These are phyloP conservation scores for Schrankia costaestrigalis DNA, from an alignment of 2,888 invertebrate genomes.

Conservation along the genomic window DNA sequence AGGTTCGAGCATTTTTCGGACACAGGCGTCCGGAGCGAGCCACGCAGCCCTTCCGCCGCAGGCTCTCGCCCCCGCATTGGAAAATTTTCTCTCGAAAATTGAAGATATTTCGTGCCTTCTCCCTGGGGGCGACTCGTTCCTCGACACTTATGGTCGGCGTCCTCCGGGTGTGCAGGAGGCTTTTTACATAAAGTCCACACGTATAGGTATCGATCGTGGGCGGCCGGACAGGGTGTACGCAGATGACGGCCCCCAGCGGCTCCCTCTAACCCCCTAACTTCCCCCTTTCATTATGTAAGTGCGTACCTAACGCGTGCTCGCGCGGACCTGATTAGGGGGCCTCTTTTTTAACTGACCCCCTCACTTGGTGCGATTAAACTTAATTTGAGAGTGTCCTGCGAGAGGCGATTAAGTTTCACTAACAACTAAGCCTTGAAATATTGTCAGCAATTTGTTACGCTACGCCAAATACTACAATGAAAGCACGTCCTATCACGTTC, in stretches of 20 bases:
- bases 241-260: constrained; percentile 72
- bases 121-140: constrained; percentile 78
- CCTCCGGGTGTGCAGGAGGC: constrained; percentile 78
- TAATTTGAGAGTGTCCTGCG: constrained; percentile 70
- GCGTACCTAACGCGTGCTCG: constrained; percentile 78
- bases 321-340: constrained; percentile 78
- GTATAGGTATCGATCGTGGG: constrained; percentile 79
- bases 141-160: constrained; percentile 80
- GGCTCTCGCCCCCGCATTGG: constrained; percentile 76
- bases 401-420: constrained; percentile 58
- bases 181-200: constrained; percentile 81
- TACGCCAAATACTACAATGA: constrained; percentile 21
- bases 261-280: constrained; percentile 55
- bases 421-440: constrained; percentile 43
- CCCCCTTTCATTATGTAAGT: constrained; percentile 81
- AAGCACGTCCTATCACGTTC: constrained; percentile 15
- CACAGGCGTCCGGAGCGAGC: constrained; percentile 64
- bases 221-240: constrained; percentile 78
- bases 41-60: constrained; percentile 74
- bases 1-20: constrained; percentile 77
- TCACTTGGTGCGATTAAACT: constrained; percentile 75
- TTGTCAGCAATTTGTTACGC: constrained; percentile 33
- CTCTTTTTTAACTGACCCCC: constrained; percentile 80
- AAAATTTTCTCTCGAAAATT: constrained; percentile 81
- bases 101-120: constrained; percentile 79